These are phyloP conservation scores for Ennomos fuscantarius DNA, from an alignment of 2,888 invertebrate genomes.

Conservation along the genomic window DNA sequence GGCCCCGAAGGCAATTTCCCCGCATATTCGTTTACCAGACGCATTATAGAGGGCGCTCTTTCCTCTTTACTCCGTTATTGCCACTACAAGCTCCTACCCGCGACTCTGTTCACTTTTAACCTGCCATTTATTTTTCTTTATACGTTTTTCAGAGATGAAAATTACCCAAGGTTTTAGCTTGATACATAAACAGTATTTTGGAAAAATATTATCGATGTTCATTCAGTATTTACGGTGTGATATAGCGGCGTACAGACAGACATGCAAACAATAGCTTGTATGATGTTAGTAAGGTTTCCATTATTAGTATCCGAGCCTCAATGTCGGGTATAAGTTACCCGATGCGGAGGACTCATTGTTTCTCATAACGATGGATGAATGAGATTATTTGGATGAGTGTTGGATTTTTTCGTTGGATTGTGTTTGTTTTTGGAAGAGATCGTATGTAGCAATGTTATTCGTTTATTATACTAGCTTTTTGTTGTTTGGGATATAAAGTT, in stretches of 20 bases:
- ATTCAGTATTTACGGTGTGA: too few relatives aligned
- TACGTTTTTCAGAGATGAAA: too few relatives aligned
- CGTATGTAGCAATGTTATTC: neutral
- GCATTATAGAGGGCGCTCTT: conserved; percentile 77
- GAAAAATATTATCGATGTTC: too few relatives aligned
- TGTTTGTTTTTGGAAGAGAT: conserved; percentile 1
- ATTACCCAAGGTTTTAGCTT: too few relatives aligned
- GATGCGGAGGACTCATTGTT: conserved; percentile 29
- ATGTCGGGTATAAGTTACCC: conserved; percentile 61
- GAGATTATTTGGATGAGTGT: conserved; percentile 20
- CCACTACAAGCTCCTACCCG: conserved; percentile 34
- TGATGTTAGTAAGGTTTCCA: conserved; percentile 12
- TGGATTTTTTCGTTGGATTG: conserved; percentile 6
- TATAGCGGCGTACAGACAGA: too few relatives aligned
- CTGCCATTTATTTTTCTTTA: too few relatives aligned
- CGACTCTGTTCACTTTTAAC: too few relatives aligned
- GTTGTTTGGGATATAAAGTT: too few relatives aligned
- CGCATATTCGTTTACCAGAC: conserved; percentile 82
- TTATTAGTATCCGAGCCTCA: conserved; percentile 70
- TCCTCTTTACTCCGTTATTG: conserved; percentile 78
- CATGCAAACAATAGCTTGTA: too few relatives aligned
- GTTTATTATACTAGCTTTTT: too few relatives aligned
- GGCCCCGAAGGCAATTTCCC: conserved; percentile 75
- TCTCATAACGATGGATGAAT: conserved; percentile 33
- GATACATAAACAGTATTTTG: too few relatives aligned